Base-by-base conservation (phyloP, 2,888 invertebrate species). In the Trypoxylon attenuatum region DNA sequence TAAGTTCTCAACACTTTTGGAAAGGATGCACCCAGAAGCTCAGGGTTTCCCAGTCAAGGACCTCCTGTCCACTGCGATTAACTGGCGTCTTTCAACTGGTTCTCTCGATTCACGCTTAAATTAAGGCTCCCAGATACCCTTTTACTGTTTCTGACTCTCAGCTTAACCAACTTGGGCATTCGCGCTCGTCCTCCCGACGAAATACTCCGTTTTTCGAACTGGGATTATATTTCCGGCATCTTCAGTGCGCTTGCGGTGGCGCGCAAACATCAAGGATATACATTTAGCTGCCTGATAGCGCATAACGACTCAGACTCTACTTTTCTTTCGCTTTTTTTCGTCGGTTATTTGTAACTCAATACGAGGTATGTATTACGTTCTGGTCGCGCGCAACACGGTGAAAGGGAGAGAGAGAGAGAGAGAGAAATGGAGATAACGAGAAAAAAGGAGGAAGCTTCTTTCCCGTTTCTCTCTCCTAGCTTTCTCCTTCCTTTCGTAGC, bases 1-100 rank as follows among this genome's bases (percentile, higher is more conserved):
- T 66, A 69, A 69, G 61, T 68, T 68, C 60, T 55, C 59, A 29
- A 67, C 59, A 59, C 65, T 67, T 52, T 54, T 42, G 29, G 25
- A 47, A 25, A 50, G 50, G 38, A 16, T 29, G 15, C 38, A 56
- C 46, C 58, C 42, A 45, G 13, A 33, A 33, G n/a, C n/a, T n/a
- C n/a, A n/a, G n/a, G n/a, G n/a, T n/a, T n/a, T n/a, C n/a, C n/a
- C n/a, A n/a, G n/a, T n/a, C n/a, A n/a, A n/a, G n/a, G n/a, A n/a
- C n/a, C n/a, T n/a, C n/a, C n/a, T n/a, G n/a, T n/a, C n/a, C n/a
- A n/a, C n/a, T n/a, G n/a, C n/a, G n/a, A n/a, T n/a, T n/a, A n/a
- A 33, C 13, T 27, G 6, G 6, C 27, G 27, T 27, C 27, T 6
- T 13, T 13, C 5, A 33, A 13, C 33, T 33, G 33, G 33, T 4